Percentiles rank a stretch among this genome's conserved stretches.
phyloP scores from a whole-genome alignment of 2,888 invertebrate genomes.

The Synergus itoensis region DNA sequence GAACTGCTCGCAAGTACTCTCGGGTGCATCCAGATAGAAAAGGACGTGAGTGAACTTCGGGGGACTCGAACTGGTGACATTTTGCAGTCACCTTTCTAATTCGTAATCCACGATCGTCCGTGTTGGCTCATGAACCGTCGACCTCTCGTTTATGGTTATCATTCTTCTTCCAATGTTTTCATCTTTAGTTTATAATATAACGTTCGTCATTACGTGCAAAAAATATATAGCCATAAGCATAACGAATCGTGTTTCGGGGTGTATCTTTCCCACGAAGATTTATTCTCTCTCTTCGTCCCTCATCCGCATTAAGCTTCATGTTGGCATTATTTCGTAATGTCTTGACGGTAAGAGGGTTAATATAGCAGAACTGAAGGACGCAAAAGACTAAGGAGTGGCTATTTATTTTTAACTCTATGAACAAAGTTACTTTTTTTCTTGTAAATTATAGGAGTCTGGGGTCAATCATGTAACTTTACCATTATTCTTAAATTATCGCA shows the following conservation, averaged over 20 bases:
- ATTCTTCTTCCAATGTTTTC: slow-evolving; percentile 41
- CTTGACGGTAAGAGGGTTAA: slow-evolving; percentile 27
- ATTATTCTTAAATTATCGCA: too few species aligned
- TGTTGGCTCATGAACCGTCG: slow-evolving; percentile 56
- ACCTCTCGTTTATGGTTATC: slow-evolving; percentile 54
- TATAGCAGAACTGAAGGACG: slow-evolving; percentile 24
- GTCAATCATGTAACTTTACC: too few species aligned
- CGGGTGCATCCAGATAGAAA: slow-evolving; percentile 25
- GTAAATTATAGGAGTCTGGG: too few species aligned
- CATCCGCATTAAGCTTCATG: slow-evolving; percentile 21
- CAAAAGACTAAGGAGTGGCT: slow-evolving; percentile 3
- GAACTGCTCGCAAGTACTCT: background rate
- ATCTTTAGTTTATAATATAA: slow-evolving; percentile 26
- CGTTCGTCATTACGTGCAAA: slow-evolving; percentile 30
- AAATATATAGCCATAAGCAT: slow-evolving; percentile 6
- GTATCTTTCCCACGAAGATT: slow-evolving; percentile 37
- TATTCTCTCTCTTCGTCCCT: slow-evolving; percentile 23
- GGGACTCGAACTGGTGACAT: slow-evolving; percentile 57
- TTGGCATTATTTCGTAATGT: slow-evolving; percentile 10
- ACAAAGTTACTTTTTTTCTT: background rate
- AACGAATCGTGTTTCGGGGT: slow-evolving; percentile 39
- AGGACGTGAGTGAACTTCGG: slow-evolving; percentile 33
- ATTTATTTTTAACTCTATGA: background rate
- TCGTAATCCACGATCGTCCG: slow-evolving; percentile 60
- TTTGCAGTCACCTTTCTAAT: slow-evolving; percentile 63